Evolutionary conservation across 2,113 vertebrate genomes (phyloP), one percentile per base, ranked within the genome.

Genomic region (Onychostruthus taczanowskii): DNA sequence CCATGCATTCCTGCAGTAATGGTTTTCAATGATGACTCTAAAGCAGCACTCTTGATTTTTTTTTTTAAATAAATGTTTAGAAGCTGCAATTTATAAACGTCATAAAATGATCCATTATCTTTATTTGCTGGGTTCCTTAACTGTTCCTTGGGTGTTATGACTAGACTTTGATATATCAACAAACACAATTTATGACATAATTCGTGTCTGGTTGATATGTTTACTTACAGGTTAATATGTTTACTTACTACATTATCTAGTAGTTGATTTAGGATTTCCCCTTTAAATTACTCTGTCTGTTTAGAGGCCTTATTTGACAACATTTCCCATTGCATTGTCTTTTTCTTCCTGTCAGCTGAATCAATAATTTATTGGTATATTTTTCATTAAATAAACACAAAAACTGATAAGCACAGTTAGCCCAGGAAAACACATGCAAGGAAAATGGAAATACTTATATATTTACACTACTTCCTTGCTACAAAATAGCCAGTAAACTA

Each of bases 191-290:
- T 86, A 93, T 67, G 43, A 77, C 26, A n/a, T 53, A 33, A 87
- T 69, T 79, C 23, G 10, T 85, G 63, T 30, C 43, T 90, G 46
- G 30, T 79, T 97, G 35, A 61, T 87, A 82, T 44, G 35, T 90
- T 94, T 92, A 86, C 85, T 92, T 89, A 58, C 19, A 81, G 56
- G 35, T 78, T 96, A 79, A 94, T 92, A 84, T 47, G 31, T 85
- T 95, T 90, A 80, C 63, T 88, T 81, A 55, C 33, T 77, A 56
- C 31, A 35, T 84, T 94, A 95, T 92, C 75, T 83, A 95, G 44
- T 35, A 78, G 75, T 63, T 92, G 41, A 92, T 93, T 94, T 78
- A 94, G 59, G 50, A 86, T 89, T 90, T 94, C 72, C 55, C 6
- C 0, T 90, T 86, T 92, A 94, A 96, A 93, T 88, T 78, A 84